Evolutionary conservation across 2,888 invertebrate species (phyloP).

Genomic region (Gerris lacustris): DNA sequence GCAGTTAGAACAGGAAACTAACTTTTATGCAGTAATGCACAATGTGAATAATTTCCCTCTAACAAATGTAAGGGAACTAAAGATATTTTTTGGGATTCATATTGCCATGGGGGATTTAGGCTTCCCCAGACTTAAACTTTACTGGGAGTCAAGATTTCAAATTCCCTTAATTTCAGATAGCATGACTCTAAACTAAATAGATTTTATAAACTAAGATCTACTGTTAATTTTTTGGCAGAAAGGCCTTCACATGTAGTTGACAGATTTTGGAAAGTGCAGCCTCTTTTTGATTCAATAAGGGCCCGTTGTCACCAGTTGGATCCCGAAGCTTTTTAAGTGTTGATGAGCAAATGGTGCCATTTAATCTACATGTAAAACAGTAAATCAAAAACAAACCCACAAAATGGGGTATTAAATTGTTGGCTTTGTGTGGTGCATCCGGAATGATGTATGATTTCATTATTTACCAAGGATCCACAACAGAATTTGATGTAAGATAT

Average conservation of each 20-base stretch:
- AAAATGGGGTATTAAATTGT: slow-evolving; percentile 32
- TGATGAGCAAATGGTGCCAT: slow-evolving; percentile 34
- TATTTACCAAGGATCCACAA: slow-evolving; percentile 31
- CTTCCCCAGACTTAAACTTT: background rate
- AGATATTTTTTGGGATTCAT: background rate
- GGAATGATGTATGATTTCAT: slow-evolving; percentile 31
- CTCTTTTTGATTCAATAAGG: slow-evolving; percentile 27
- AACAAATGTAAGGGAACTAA: background rate
- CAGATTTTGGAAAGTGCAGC: slow-evolving; percentile 29
- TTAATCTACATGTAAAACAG: slow-evolving; percentile 31
- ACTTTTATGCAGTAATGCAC: background rate
- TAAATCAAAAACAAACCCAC: slow-evolving; percentile 32
- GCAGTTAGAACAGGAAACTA: background rate
- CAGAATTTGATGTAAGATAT: slow-evolving; percentile 24
- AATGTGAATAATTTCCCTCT: background rate
- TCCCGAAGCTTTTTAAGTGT: slow-evolving; percentile 25
- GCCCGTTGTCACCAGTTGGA: slow-evolving; percentile 23
- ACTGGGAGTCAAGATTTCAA: background rate
- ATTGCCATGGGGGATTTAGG: background rate
- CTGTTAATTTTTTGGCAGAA: background rate
- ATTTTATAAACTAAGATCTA: background rate
- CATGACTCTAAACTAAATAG: background rate
- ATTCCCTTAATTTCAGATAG: background rate
- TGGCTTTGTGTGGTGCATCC: slow-evolving; percentile 28
- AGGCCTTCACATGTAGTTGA: slow-evolving; percentile 14